phyloP scores from a whole-genome alignment of 2,888 invertebrate genomes.

The Drosophila dives region DNA sequence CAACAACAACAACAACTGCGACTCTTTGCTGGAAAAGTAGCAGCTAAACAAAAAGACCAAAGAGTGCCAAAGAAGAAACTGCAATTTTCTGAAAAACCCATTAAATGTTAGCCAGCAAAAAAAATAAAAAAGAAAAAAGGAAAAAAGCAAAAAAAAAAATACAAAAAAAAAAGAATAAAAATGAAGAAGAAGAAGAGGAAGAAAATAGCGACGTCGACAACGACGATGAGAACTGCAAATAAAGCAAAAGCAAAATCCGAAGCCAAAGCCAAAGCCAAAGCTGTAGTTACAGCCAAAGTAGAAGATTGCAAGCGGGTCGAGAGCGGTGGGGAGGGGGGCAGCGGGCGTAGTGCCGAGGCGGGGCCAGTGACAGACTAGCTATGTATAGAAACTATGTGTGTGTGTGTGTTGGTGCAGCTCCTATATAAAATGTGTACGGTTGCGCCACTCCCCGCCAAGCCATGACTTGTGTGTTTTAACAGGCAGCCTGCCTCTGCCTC shows the following conservation, averaged over 20 bases:
- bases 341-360: constrained; percentile 27
- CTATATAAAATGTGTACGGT: constrained; percentile 29
- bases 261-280: constrained; percentile 36
- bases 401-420: constrained; percentile 1
- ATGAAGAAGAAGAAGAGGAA: neutral
- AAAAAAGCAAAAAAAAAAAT: constrained; percentile 11
- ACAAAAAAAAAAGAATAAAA: neutral
- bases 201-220: constrained; percentile 6
- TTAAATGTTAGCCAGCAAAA: constrained; percentile 79
- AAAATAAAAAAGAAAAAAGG: constrained; percentile 42
- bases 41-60: constrained; percentile 78
- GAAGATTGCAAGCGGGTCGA: constrained; percentile 15
- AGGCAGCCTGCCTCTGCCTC: constrained; percentile 10
- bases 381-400: constrained; percentile 37
- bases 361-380: constrained; percentile 59
- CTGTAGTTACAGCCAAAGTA: constrained; percentile 30
- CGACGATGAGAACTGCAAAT: constrained; percentile 67
- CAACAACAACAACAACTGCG: constrained; percentile 35
- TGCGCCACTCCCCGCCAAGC: constrained; percentile 1
- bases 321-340: neutral
- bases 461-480: constrained; percentile 65
- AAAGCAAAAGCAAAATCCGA: constrained; percentile 62
- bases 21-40: constrained; percentile 62
- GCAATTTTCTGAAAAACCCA: constrained; percentile 83
- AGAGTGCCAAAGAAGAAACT: constrained; percentile 82